Evolutionary conservation across 2,113 vertebrate genomes (phyloP).

Genomic region (Mastomys coucha): DNA sequence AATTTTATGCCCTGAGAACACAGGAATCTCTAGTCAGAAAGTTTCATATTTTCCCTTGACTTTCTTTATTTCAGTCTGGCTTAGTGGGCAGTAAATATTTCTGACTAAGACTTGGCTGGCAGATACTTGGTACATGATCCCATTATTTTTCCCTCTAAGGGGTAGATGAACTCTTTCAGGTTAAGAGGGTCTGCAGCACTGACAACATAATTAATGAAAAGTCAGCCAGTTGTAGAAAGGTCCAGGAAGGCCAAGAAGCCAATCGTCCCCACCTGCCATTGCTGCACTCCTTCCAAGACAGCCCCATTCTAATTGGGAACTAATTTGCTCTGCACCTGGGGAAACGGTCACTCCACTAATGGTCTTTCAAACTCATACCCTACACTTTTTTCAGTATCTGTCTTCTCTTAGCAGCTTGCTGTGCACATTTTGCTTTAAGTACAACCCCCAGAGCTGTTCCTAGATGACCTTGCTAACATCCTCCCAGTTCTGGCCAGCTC

Average conservation of each 20-base stretch:
- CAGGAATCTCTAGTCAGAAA: background rate
- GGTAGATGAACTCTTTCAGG: slow-evolving; percentile 27
- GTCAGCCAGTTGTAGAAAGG: slow-evolving; percentile 45
- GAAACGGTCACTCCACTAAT: background rate
- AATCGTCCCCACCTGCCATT: background rate
- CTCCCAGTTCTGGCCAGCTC: background rate
- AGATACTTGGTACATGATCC: slow-evolving; percentile 48
- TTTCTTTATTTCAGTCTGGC: slow-evolving; percentile 56
- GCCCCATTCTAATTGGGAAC: slow-evolving; percentile 29
- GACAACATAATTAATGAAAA: slow-evolving; percentile 72
- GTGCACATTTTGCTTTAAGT: background rate
- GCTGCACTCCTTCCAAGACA: slow-evolving; percentile 5
- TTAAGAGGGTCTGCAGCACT: slow-evolving; percentile 6
- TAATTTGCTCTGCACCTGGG: background rate
- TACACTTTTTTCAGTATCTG: background rate
- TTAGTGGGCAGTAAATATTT: slow-evolving; percentile 63
- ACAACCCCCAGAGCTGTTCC: background rate
- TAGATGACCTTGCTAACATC: background rate
- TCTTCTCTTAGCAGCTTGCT: background rate
- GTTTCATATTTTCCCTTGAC: slow-evolving; percentile 31
- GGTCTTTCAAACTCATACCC: background rate
- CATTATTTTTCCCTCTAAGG: slow-evolving; percentile 44
- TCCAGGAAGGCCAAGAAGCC: slow-evolving; percentile 15
- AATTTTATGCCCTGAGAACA: slow-evolving; percentile 44
- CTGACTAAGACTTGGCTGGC: slow-evolving; percentile 57